phyloP scores from a whole-genome alignment of 2,113 vertebrate species.

The Pangasianodon gigas region DNA sequence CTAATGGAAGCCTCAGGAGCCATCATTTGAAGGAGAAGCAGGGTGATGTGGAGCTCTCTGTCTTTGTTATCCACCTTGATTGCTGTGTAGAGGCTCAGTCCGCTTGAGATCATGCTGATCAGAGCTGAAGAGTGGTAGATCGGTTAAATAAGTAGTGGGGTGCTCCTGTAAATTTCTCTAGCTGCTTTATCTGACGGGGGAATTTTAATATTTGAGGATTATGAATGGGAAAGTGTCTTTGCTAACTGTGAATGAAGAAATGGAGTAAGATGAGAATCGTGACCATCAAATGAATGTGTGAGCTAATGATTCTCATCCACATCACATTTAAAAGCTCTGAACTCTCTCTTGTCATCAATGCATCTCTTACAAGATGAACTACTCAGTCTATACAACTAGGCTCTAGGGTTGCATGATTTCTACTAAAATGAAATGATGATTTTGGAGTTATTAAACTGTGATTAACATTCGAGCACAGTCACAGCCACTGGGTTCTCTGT shows the following conservation, averaged over 20 bases:
- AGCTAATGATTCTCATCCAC: slow-evolving; percentile 11
- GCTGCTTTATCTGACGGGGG: neutral
- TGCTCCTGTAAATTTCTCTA: neutral
- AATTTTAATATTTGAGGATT: slow-evolving; percentile 3
- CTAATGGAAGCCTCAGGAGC: slow-evolving; percentile 73
- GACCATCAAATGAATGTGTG: slow-evolving; percentile 7
- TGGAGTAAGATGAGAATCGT: neutral
- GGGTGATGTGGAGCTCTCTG: slow-evolving; percentile 66
- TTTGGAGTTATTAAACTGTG: slow-evolving; percentile 8
- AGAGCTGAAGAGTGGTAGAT: slow-evolving; percentile 45
- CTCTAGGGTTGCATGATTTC: neutral
- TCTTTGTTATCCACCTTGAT: slow-evolving; percentile 72
- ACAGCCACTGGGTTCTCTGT: too few relatives aligned
- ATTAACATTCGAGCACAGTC: neutral
- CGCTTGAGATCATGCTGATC: slow-evolving; percentile 60
- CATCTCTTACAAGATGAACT: neutral
- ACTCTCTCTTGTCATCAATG: neutral
- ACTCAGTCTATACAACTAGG: neutral
- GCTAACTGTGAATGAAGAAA: neutral
- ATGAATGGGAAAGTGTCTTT: neutral
- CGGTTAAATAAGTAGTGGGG: slow-evolving; percentile 26
- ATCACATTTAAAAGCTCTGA: neutral
- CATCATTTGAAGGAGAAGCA: slow-evolving; percentile 60
- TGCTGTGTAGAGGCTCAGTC: slow-evolving; percentile 55
- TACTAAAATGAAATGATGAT: neutral